phyloP scores from a whole-genome alignment of 1,140 invertebrate genomes.

The Drosophila insularis region DNA sequence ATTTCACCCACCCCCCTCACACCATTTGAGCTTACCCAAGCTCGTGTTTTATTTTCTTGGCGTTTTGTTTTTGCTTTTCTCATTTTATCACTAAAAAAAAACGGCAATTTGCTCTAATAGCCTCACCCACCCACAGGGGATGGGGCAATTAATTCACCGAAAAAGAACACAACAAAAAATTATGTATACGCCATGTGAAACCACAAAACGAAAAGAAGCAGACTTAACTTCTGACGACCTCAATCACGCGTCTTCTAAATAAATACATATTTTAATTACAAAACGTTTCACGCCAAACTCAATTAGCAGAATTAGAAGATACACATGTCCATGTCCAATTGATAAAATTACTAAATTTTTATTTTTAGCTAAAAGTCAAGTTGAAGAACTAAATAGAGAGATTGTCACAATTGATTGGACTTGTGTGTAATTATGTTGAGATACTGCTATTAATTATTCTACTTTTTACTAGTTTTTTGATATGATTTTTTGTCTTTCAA shows the following conservation, averaged over 20 bases:
- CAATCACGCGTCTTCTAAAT: constrained; percentile 65
- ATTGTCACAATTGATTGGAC: too few species aligned
- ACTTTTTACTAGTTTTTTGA: too few species aligned
- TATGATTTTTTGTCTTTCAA: too few species aligned
- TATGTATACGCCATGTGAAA: constrained; percentile 65
- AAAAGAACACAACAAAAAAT: constrained; percentile 45
- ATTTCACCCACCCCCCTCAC: constrained; percentile 21
- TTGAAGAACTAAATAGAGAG: background rate
- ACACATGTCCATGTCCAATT: constrained; percentile 42
- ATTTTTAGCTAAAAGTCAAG: background rate
- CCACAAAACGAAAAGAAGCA: constrained; percentile 7
- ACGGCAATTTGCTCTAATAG: constrained; percentile 62
- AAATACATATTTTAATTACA: constrained; percentile 52
- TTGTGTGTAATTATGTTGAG: too few species aligned
- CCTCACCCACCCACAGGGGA: constrained; percentile 56
- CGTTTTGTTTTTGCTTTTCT: background rate
- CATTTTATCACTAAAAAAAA: constrained; percentile 29
- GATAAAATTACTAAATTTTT: constrained; percentile 1
- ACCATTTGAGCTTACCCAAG: constrained; percentile 21
- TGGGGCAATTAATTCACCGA: constrained; percentile 62
- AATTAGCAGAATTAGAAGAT: constrained; percentile 44
- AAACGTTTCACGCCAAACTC: constrained; percentile 39
- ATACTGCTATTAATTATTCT: too few species aligned
- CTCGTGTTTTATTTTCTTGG: constrained; percentile 3
- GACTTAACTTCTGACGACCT: constrained; percentile 34